A percentile compares a stretch with the other conserved stretches of the same genome.
phyloP scores from a whole-genome alignment of 2,888 invertebrate genomes.

The Eupithecia inturbata region DNA sequence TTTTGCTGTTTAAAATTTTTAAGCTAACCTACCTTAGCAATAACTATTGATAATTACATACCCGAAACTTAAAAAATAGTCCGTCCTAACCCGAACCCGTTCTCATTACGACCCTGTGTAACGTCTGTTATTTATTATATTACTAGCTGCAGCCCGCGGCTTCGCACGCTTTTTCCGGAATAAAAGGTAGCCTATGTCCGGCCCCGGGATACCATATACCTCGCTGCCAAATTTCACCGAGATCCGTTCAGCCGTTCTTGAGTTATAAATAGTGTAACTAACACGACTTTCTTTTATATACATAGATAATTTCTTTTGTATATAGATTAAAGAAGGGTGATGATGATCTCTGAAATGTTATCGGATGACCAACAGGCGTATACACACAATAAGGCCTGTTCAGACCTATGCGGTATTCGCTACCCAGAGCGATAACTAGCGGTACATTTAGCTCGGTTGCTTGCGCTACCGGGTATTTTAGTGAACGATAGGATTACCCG shows the following conservation, averaged over 20 bases:
- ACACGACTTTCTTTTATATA: no score
- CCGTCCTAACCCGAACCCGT: not conserved
- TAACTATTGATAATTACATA: slow-evolving; percentile 1
- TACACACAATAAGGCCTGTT: not conserved
- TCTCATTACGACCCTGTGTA: not conserved
- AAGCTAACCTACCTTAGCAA: not conserved
- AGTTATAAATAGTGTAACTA: no score
- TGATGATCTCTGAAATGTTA: not conserved
- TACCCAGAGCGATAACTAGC: not conserved
- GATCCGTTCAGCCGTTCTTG: no score
- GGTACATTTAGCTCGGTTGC: not conserved
- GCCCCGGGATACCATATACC: no score
- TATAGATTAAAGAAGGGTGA: no score
- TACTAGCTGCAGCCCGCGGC: no score
- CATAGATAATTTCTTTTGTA: no score
- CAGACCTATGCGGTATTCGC: not conserved
- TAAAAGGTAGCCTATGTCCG: no score
- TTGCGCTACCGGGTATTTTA: not conserved
- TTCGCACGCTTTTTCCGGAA: no score
- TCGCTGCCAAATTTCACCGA: no score
- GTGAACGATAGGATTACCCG: no score
- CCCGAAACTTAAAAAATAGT: not conserved
- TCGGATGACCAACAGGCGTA: not conserved
- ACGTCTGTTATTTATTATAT: no score
- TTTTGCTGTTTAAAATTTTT: not conserved